phyloP scores from a whole-genome alignment of 2,113 vertebrate genomes.

The Rhea americana region DNA sequence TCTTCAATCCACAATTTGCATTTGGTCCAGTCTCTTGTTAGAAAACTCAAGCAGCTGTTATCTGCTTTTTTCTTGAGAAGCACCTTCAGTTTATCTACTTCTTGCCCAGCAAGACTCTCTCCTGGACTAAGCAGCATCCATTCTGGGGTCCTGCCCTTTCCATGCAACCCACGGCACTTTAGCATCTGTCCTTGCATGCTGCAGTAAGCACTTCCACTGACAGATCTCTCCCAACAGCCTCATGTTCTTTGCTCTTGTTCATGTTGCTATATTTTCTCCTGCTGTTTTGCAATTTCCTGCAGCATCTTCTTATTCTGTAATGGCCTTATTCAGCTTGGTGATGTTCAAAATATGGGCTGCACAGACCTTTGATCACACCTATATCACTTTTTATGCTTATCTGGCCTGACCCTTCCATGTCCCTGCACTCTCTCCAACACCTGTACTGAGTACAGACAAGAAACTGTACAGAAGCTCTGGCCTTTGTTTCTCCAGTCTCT shows the following conservation, averaged over 20 bases:
- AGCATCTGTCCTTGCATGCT: background rate
- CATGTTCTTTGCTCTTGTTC: background rate
- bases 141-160: background rate
- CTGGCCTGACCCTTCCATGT: background rate
- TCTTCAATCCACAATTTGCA: background rate
- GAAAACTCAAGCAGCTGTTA: background rate
- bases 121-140: background rate
- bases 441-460: background rate
- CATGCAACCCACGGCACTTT: background rate
- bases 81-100: background rate
- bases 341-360: background rate
- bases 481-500: background rate
- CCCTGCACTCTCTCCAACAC: background rate
- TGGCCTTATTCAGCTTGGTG: background rate
- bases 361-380: background rate
- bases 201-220: background rate
- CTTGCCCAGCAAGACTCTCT: background rate
- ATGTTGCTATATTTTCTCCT: background rate
- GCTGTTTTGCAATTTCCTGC: background rate
- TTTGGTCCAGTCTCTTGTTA: background rate
- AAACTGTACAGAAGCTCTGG: background rate
- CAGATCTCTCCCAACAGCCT: accelerated
- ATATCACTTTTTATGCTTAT: background rate
- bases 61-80: background rate
- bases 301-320: background rate